A percentile compares a stretch with the other conserved stretches of the same genome.
phyloP scores from a whole-genome alignment of 2,797 vertebrate genomes.

The Sebastes aleutianus region DNA sequence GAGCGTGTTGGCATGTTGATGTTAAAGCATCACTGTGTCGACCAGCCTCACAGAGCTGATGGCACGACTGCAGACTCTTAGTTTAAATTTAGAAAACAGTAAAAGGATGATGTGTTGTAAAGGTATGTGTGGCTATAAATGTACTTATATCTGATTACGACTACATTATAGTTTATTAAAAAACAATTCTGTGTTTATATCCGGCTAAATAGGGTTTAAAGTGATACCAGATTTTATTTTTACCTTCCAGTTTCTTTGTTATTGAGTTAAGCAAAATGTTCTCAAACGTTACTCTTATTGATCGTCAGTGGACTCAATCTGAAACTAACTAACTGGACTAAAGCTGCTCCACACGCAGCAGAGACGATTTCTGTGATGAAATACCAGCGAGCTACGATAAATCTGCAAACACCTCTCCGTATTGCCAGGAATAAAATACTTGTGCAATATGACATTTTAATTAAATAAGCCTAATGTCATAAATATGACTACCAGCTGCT shows the following conservation, averaged over 20 bases:
- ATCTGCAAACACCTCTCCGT: constrained; percentile 21
- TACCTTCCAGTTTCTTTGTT: not conserved
- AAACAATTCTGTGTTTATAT: too few species aligned
- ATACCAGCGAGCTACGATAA: constrained; percentile 9
- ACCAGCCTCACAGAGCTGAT: too few species aligned
- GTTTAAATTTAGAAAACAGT: not conserved
- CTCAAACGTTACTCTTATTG: not conserved
- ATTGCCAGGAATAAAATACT: not conserved
- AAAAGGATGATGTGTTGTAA: not conserved
- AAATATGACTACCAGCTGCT: constrained; percentile 17
- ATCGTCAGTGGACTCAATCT: not conserved
- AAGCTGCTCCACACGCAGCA: not conserved
- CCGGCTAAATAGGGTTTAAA: not conserved
- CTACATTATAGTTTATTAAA: too few species aligned
- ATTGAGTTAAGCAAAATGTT: not conserved
- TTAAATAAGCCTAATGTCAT: constrained; percentile 20
- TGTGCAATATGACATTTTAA: constrained; percentile 14
- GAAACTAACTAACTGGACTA: too few species aligned
- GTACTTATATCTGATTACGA: too few species aligned
- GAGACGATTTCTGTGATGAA: constrained; percentile 6
- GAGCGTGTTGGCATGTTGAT: not conserved
- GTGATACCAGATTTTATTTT: too few species aligned
- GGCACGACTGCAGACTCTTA: not conserved
- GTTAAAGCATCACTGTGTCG: not conserved
- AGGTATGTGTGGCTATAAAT: not conserved